These are phyloP conservation scores for Prosapia bicincta DNA, from an alignment of 2,888 invertebrate species.

Conservation along the genomic window DNA sequence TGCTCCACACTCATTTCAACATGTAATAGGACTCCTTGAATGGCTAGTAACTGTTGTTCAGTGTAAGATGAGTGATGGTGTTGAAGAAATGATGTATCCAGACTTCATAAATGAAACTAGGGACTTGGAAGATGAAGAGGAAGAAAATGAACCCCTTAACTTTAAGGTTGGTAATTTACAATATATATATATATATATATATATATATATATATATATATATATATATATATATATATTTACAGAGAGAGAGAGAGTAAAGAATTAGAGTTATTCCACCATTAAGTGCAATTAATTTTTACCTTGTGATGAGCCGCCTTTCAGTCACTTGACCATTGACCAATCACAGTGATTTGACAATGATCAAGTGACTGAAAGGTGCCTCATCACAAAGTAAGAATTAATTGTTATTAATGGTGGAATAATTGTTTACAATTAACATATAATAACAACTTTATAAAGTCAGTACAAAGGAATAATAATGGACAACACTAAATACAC, in stretches of 20 bases:
- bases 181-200: not conserved
- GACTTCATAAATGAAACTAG: not conserved
- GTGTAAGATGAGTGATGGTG: not conserved
- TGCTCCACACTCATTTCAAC: constrained; percentile 13
- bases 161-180: not conserved
- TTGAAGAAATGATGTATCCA: constrained; percentile 6
- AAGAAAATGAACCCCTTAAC: not conserved
- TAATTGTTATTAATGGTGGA: too few species aligned
- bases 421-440: too few species aligned
- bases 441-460: too few species aligned
- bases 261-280: not conserved
- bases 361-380: too few species aligned
- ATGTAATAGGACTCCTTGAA: constrained; percentile 11
- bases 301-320: too few species aligned
- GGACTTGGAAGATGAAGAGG: not conserved
- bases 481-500: too few species aligned
- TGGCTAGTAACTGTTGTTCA: constrained; percentile 17
- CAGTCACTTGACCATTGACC: too few species aligned
- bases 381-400: too few species aligned
- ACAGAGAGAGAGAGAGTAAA: not conserved
- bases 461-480: too few species aligned
- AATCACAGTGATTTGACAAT: too few species aligned
- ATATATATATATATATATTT: not conserved
- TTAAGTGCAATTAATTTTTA: too few species aligned
- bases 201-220: not conserved